Conservation (phyloP, 2,113 vertebrate species). For the Sebastes schlegelii region DNA sequence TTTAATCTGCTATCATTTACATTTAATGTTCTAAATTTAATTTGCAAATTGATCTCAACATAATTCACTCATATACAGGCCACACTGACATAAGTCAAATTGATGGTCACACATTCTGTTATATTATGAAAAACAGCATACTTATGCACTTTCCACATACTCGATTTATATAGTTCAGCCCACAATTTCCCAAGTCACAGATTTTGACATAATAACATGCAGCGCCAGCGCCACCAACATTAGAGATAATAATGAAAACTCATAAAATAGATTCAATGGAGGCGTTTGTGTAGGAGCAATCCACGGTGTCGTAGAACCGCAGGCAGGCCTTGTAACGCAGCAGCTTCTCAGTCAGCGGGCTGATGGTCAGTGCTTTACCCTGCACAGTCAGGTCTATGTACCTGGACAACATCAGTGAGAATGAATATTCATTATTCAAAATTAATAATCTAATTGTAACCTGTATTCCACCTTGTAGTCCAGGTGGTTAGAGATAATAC, state of each 20-base stretch:
- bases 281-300: constrained; percentile 80
- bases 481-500: neutral
- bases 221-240: constrained; percentile 74
- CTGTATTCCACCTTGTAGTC: neutral
- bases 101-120: neutral
- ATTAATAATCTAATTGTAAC: neutral
- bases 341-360: constrained; percentile 86
- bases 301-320: constrained; percentile 86
- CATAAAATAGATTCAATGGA: constrained; percentile 83
- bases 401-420: constrained; percentile 71
- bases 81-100: neutral
- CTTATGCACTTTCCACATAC: neutral
- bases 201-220: constrained; percentile 16
- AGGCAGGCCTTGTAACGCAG: constrained; percentile 85
- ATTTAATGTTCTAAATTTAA: neutral
- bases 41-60: neutral
- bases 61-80: neutral
- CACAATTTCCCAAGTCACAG: neutral
- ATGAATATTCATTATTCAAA: neutral
- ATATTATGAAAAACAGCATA: neutral
- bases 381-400: constrained; percentile 86
- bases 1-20: constrained; percentile 10
- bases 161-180: constrained; percentile 2
- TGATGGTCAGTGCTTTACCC: constrained; percentile 75
- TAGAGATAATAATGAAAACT: constrained; percentile 10